Evolutionary conservation across 2,113 vertebrate species (phyloP), one percentile per base, ranked within the genome.

Genomic region (Balaenoptera acutorostrata): DNA sequence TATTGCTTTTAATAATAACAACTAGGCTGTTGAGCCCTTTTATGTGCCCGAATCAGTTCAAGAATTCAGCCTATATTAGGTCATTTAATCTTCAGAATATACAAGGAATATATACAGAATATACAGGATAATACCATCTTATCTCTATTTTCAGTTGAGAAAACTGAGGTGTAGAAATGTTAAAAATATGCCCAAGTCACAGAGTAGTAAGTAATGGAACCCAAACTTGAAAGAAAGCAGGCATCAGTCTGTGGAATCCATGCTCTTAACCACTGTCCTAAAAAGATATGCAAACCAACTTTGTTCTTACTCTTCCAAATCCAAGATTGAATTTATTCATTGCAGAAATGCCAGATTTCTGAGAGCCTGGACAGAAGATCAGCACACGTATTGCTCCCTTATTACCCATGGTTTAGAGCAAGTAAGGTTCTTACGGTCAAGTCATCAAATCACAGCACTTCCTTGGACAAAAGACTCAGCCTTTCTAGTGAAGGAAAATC

Each of bases 61-160:
- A 75, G 64, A 85, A 41, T 66, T 82, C 75, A 81, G 44, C 39
- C 41, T 41, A 23, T 83, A 46, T 72, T 46, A 82, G 75, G 18
- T 90, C 46, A 83, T 68, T 94, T 92, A 74, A 55, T 93, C 41
- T 93, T 92, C 27, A 97, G 46, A 68, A 61, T 82, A 81, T 64
- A n/a, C 0, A n/a, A 64, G 25, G 21, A 68, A 3, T 61, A 33
- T 59, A 10, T 84, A 27, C 17, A 90, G 52, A 88, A 88, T 36
- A 89, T 80, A 25, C 8, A 49, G 78, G 25, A 25, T 64, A 52
- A 49, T 41, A 31, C 49, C 75, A 59, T 96, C 57, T 61, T 80
- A 75, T 71, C 11, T 84, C 75, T 68, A 39, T 87, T 75, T 94
- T 82, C 52, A 95, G 18, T 61, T 69, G 81, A 46, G 36, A 75